Percentiles rank a stretch among this genome's conserved stretches.
phyloP scores from a whole-genome alignment of 2,797 vertebrate species.

The Tenualosa ilisha region DNA sequence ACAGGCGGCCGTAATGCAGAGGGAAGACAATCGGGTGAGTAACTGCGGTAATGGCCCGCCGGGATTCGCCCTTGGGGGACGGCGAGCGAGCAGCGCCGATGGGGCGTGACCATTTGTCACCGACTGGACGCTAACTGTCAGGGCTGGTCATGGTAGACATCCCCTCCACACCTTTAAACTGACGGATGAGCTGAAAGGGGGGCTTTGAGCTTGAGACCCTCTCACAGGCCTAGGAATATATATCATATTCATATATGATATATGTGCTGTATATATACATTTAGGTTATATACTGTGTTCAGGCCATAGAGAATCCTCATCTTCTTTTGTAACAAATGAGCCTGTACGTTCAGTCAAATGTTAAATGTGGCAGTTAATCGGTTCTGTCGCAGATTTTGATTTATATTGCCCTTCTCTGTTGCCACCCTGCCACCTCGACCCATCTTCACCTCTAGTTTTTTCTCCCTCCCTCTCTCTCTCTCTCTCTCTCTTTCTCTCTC shows the following conservation, averaged over 20 bases:
- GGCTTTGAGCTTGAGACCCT: background rate
- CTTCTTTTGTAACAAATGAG: background rate
- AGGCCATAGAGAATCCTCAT: background rate
- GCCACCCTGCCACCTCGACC: slow-evolving; percentile 89
- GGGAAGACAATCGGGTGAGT: slow-evolving; percentile 20
- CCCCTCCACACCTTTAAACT: background rate
- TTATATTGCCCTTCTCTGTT: slow-evolving; percentile 74
- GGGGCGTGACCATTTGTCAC: background rate
- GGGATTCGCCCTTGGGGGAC: background rate
- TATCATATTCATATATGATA: too few relatives aligned
- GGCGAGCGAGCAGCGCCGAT: background rate
- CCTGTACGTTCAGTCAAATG: slow-evolving; percentile 3
- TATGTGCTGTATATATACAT: too few relatives aligned
- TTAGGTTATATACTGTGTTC: too few relatives aligned
- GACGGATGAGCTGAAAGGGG: background rate
- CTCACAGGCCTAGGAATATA: slow-evolving; percentile 91
- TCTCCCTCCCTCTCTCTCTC: slow-evolving; percentile 86
- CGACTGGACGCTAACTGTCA: background rate
- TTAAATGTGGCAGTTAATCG: background rate
- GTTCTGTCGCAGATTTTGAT: background rate
- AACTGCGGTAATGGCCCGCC: slow-evolving; percentile 1
- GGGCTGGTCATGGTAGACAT: slow-evolving; percentile 14
- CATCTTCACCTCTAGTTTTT: slow-evolving; percentile 71
- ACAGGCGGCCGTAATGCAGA: background rate
- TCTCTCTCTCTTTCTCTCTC: slow-evolving; percentile 93